Evolutionary conservation across 2,888 invertebrate species (phyloP), one percentile per base, ranked within the genome.

Genomic region (Melinopterus prodromus): DNA sequence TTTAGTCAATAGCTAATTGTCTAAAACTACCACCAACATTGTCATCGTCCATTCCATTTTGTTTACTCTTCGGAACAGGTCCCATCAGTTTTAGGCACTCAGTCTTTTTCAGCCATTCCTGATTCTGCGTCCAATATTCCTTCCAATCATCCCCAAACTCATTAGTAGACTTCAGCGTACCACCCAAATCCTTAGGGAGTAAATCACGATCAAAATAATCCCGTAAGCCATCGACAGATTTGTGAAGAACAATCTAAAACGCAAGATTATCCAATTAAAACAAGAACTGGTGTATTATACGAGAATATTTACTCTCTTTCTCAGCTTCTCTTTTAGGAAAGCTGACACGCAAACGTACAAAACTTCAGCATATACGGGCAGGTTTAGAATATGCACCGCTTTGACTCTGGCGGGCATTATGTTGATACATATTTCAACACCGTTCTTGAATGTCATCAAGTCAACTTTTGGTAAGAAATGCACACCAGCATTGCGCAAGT

Each of bases 11-110:
- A 16, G 69, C 15, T 53, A 76, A 53, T 16, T 36, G 38, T 9
- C 77, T 37, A 15, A 76, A 76, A 69, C 77, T 76, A 6, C 77
- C 77, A 53, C 16, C 77, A 37, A 76, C 38, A 7, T 7, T 69
- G 38, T 53, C 38, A 3, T 76, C 77, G 16, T 53, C 14, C 9
- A 69, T 38, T 16, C 69, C n/a, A 6, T 53, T n/a, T 7, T 7
- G n/a, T 69, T 53, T 76, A 9, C 69, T 7, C 38, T 76, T 15
- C 9, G 77, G 77, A 53, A 76, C 16, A 53, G 53, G 7, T 15
- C 77, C 77, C 16, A 15, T 37, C 14, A 76, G 26, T n/a, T 76
- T 53, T 26, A 76, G 69, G 2, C 69, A 16, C 2, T 53, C 53
- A 7, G 77, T 76, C 15, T 53, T 38, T 26, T 38, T 6, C 16